These are phyloP conservation scores for Nesogale talazaci DNA, from an alignment of 2,113 vertebrate species.

Conservation along the genomic window DNA sequence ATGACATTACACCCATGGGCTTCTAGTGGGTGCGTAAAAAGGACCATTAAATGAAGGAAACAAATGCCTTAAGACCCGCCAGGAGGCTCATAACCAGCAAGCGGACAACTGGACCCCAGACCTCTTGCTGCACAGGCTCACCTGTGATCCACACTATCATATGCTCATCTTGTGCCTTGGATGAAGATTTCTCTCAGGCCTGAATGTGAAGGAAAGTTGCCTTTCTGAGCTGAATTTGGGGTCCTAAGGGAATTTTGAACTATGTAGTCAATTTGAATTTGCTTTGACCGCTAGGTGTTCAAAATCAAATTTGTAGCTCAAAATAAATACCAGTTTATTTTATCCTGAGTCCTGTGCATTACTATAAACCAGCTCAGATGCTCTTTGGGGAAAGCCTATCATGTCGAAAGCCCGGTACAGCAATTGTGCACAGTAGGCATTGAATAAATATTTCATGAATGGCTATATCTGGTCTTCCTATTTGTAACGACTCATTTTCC, in stretches of 20 bases:
- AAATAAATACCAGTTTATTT: not conserved
- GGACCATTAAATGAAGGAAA: too few relatives aligned
- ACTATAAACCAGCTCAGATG: not conserved
- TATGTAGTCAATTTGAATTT: not conserved
- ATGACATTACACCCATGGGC: too few relatives aligned
- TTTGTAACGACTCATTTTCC: not conserved
- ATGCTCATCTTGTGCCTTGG: not conserved
- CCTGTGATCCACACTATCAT: fast-evolving
- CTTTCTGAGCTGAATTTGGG: not conserved
- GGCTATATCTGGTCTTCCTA: not conserved
- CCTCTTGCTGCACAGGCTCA: too few relatives aligned
- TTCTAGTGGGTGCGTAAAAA: too few relatives aligned
- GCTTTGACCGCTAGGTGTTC: not conserved
- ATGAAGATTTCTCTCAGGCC: not conserved
- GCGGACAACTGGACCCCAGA: not conserved
- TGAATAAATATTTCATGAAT: not conserved
- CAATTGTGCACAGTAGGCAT: not conserved
- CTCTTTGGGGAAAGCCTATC: not conserved
- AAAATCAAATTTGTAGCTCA: conserved; percentile 6
- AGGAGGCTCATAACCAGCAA: not conserved
- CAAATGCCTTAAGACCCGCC: too few relatives aligned
- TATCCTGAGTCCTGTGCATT: not conserved
- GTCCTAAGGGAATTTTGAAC: not conserved
- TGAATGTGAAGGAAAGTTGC: not conserved
- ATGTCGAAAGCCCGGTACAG: not conserved